These are phyloP conservation scores for Struthio camelus DNA, from an alignment of 2,113 vertebrate species.

Conservation along the genomic window DNA sequence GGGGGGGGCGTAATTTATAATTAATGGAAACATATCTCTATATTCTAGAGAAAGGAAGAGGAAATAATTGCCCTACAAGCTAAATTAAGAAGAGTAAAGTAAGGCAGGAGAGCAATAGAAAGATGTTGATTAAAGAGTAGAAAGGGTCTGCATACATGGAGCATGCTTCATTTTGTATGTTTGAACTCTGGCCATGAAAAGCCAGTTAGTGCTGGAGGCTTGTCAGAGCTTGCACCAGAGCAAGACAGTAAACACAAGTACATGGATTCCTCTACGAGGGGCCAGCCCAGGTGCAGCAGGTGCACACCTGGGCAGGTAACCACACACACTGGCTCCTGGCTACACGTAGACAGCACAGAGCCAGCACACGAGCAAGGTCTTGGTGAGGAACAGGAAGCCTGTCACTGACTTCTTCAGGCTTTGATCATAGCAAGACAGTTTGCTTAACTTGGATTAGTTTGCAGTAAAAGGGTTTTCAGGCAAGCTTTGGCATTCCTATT, in stretches of 20 bases:
- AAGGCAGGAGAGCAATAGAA: neutral
- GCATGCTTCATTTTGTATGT: neutral
- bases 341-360: neutral
- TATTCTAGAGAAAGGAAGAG: neutral
- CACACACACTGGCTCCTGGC: neutral
- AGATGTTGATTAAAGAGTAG: conserved; percentile 50
- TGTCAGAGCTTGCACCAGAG: neutral
- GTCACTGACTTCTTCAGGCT: neutral
- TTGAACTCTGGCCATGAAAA: conserved; percentile 26
- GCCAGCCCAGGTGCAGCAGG: neutral
- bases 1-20: neutral
- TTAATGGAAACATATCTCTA: neutral
- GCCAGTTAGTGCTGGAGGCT: neutral
- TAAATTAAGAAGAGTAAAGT: conserved; percentile 33
- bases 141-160: neutral
- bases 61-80: neutral
- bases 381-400: neutral
- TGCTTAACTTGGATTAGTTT: neutral
- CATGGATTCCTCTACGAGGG: neutral
- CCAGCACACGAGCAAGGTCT: neutral
- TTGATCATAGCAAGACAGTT: neutral
- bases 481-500: neutral
- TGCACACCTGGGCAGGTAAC: neutral
- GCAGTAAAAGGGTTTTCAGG: neutral
- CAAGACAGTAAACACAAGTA: neutral